Evolutionary conservation across 2,797 vertebrate genomes (phyloP), one percentile per base, ranked within the genome.

Genomic region (Iguana delicatissima): DNA sequence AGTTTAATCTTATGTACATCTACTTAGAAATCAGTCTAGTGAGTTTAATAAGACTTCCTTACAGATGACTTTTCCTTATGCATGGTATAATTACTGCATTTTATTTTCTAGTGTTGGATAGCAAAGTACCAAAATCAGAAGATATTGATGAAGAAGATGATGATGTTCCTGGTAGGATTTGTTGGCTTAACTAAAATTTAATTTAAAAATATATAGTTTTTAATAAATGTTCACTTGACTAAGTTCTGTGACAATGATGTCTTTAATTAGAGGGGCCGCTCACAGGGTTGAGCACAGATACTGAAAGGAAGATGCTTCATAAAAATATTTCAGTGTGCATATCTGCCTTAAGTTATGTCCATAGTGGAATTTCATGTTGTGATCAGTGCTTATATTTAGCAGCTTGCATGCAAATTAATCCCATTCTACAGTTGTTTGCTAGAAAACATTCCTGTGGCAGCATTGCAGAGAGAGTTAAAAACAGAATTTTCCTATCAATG

Each of bases 71-170:
- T 3, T 83, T 69, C 59, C 88, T 80, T 86, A 35, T 22, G n/a
- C 16, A n/a, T 77, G 26, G 1, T 77, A 1, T 76, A 5, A 14
- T 83, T 62, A 59, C 62, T 67, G 18, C 82, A 62, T 85, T 90
- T 95, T 73, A 76, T 87, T 96, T 97, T 95, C 3, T 89, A 99
- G 99, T 98, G 97, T 98, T 99, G 89, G 98, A 99, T 94, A 99
- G 98, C 97, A 99, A 99, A 98, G 97, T 98, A 95, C 98, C 98
- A 92, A 99, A 99, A 97, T 97, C 97, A 86, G 99, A 99, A 97
- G 99, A 99, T 96, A 99, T 99, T 90, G 99, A 99, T 95, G 99
- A 99, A 95, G 98, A 99, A 96, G 99, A 99, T 92, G 99, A 99
- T 55, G 98, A 99, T 89, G 99, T 99, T 97, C 99, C 99, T 97